Percentiles rank a stretch among this genome's conserved stretches.
Conservation (phyloP, 2,797 vertebrate species). For the Epinephelus awoara region DNA sequence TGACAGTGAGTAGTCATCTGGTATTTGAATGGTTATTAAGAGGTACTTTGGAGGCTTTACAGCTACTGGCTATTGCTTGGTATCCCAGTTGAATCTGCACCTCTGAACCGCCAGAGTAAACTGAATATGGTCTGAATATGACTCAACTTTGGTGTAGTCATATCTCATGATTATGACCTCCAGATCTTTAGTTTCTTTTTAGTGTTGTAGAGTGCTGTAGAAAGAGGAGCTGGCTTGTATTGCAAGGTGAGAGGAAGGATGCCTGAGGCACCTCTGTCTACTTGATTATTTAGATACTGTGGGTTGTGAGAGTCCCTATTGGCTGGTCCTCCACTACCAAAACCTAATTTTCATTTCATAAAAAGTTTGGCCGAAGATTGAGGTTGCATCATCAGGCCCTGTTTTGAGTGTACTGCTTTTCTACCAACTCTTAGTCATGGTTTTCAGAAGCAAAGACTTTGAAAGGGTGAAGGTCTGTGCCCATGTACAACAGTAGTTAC, state of each 20-base stretch:
- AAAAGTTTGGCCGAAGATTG: neutral
- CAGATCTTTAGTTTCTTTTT: conserved; percentile 4
- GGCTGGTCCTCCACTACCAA: neutral
- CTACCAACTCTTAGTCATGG: neutral
- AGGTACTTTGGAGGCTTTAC: conserved; percentile 31
- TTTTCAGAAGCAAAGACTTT: neutral
- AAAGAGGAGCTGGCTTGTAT: neutral
- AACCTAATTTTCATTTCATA: conserved; percentile 11
- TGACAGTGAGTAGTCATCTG: conserved; percentile 35
- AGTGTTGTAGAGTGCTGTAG: neutral
- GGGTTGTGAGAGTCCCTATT: too few species aligned
- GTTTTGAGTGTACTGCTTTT: conserved; percentile 14
- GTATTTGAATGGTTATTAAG: conserved; percentile 61
- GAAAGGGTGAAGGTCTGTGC: neutral
- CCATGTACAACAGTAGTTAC: conserved; percentile 7
- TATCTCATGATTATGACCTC: conserved; percentile 1
- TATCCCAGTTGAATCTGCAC: conserved; percentile 11
- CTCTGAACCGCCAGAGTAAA: neutral
- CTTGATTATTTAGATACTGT: conserved; percentile 4
- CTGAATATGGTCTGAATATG: conserved; percentile 1
- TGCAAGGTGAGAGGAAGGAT: neutral
- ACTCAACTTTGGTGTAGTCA: neutral
- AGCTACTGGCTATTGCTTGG: conserved; percentile 24
- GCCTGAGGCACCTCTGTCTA: neutral
- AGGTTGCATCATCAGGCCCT: neutral